Evolutionary conservation across 1,140 invertebrate genomes (phyloP).

Genomic region (Conopomorpha cramerella): DNA sequence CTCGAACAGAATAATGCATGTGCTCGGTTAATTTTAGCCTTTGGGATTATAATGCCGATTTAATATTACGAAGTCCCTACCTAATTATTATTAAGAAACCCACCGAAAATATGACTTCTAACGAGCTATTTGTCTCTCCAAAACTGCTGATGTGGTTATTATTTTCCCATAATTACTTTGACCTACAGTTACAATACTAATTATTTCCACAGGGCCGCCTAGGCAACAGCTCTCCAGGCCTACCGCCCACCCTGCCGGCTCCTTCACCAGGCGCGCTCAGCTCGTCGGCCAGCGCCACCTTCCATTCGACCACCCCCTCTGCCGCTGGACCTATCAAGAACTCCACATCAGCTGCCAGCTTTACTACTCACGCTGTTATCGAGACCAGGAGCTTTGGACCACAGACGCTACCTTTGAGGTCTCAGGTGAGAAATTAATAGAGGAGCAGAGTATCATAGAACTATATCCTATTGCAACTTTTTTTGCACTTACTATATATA

Average conservation of each 20-base stretch:
- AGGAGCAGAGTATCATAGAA: neutral
- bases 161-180: too few species aligned
- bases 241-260: conserved; percentile 67
- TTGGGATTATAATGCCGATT: too few species aligned
- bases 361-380: conserved; percentile 58
- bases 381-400: conserved; percentile 59
- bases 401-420: conserved; percentile 55
- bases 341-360: conserved; percentile 61
- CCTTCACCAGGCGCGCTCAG: conserved; percentile 64
- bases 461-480: neutral
- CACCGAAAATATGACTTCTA: too few species aligned
- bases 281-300: conserved; percentile 50
- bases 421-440: conserved; percentile 33
- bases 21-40: too few species aligned
- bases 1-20: too few species aligned
- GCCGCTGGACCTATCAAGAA: conserved; percentile 58
- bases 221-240: conserved; percentile 52
- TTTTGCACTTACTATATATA: neutral
- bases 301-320: conserved; percentile 51
- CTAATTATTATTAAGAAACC: too few species aligned
- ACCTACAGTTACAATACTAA: conserved; percentile 2
- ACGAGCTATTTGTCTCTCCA: too few species aligned
- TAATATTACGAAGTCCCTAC: too few species aligned
- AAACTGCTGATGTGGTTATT: too few species aligned
- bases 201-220: conserved; percentile 29